A percentile compares a stretch with the other conserved stretches of the same genome.
These are phyloP conservation scores for Chaenogobius annularis DNA, from an alignment of 2,113 vertebrate genomes.

Conservation along the genomic window DNA sequence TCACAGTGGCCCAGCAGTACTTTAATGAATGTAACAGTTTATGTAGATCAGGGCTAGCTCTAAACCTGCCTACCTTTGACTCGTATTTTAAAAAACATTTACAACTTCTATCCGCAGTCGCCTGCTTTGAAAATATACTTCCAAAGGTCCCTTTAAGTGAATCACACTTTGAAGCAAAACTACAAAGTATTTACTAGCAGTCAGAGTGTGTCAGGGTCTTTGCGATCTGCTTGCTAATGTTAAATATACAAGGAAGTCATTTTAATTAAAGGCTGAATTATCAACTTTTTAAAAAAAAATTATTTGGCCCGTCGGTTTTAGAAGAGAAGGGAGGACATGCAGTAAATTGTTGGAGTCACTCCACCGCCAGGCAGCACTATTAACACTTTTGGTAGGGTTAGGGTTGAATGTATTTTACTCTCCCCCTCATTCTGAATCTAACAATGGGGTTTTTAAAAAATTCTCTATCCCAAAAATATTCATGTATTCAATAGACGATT, in stretches of 20 bases:
- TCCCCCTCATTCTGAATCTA: neutral
- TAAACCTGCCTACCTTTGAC: slow-evolving; percentile 1
- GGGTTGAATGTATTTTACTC: neutral
- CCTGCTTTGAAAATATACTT: slow-evolving; percentile 8
- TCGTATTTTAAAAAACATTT: slow-evolving; percentile 3
- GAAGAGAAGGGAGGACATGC: too few species aligned
- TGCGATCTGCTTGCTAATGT: neutral
- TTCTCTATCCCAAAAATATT: neutral
- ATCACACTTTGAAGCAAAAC: slow-evolving; percentile 6
- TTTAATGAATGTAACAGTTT: neutral
- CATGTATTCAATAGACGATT: too few species aligned
- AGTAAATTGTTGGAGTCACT: too few species aligned
- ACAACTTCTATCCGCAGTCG: slow-evolving; percentile 1
- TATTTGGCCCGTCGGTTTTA: too few species aligned
- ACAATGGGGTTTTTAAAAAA: too few species aligned
- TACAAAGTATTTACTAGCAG: slow-evolving; percentile 4
- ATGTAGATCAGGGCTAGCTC: neutral
- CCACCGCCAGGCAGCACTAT: too few species aligned
- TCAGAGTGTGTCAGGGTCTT: neutral
- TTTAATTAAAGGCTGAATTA: neutral
- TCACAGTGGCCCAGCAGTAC: neutral
- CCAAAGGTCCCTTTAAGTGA: slow-evolving; percentile 3
- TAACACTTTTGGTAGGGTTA: too few species aligned
- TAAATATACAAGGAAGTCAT: neutral
- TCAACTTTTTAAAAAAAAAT: neutral